Evolutionary conservation across 2,113 vertebrate species (phyloP).

Genomic region (Leiothrix lutea): DNA sequence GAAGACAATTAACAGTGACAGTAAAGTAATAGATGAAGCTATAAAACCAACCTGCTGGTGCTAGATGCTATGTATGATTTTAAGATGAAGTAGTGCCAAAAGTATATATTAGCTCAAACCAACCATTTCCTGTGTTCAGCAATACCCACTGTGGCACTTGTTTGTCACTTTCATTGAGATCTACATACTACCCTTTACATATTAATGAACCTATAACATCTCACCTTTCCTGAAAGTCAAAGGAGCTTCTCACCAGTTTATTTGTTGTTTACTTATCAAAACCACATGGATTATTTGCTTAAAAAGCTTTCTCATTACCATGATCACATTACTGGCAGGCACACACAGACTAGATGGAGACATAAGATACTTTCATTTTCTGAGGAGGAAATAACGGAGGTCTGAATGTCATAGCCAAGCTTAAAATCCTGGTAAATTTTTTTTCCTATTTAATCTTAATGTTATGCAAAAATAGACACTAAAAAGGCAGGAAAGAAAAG

Average conservation of each 20-base stretch:
- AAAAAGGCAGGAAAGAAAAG: neutral
- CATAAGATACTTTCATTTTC: neutral
- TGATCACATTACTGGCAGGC: constrained; percentile 59
- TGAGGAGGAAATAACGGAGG: neutral
- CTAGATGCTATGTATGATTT: constrained; percentile 99
- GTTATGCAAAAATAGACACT: neutral
- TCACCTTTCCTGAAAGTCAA: constrained; percentile 85
- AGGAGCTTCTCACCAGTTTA: constrained; percentile 61
- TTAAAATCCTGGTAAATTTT: neutral
- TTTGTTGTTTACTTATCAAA: constrained; percentile 78
- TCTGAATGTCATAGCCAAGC: neutral
- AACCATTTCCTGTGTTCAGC: constrained; percentile 84
- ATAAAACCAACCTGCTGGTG: constrained; percentile 99
- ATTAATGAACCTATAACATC: constrained; percentile 82
- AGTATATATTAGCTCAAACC: constrained; percentile 87
- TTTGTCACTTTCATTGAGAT: constrained; percentile 86
- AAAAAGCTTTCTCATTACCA: constrained; percentile 59
- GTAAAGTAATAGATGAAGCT: constrained; percentile 99
- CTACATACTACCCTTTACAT: constrained; percentile 82
- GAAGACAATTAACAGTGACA: constrained; percentile 99
- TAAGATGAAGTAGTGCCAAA: constrained; percentile 95
- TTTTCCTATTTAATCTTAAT: neutral
- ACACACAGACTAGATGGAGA: neutral
- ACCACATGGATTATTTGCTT: constrained; percentile 67
- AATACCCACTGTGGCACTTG: constrained; percentile 82